Percentiles rank a stretch among this genome's conserved stretches.
These are phyloP conservation scores for Scatophagus argus DNA, from an alignment of 2,113 vertebrate genomes.

Conservation along the genomic window DNA sequence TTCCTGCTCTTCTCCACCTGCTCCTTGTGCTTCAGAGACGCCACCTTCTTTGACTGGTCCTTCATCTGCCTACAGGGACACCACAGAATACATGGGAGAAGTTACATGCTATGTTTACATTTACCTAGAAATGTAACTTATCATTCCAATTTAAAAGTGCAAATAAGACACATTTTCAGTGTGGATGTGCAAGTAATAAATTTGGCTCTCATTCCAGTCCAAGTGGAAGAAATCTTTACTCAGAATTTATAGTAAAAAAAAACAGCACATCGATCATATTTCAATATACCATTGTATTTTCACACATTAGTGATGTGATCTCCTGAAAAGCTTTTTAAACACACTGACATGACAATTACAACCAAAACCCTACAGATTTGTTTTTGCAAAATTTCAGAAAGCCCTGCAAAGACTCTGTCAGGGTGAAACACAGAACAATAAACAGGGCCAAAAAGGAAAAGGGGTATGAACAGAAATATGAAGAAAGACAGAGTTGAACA, in stretches of 20 bases:
- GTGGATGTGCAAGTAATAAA: neutral
- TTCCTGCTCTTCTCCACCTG: slow-evolving; percentile 97
- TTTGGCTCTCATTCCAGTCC: neutral
- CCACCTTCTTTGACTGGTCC: slow-evolving; percentile 96
- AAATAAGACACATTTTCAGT: neutral
- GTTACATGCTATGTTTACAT: neutral
- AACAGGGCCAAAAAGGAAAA: neutral
- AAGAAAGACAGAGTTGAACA: slow-evolving; percentile 4
- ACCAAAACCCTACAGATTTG: neutral
- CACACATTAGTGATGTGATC: neutral
- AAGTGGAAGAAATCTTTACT: neutral
- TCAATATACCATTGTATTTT: neutral
- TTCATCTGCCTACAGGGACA: slow-evolving; percentile 90
- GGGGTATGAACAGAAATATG: neutral
- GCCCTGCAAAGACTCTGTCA: slow-evolving; percentile 13
- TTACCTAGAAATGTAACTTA: neutral
- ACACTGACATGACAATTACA: neutral
- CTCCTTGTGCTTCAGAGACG: slow-evolving; percentile 97
- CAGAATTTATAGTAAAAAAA: neutral
- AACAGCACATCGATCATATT: neutral
- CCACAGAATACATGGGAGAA: slow-evolving; percentile 6
- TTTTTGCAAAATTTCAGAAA: slow-evolving; percentile 3
- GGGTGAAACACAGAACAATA: neutral
- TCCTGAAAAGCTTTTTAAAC: slow-evolving; percentile 16
- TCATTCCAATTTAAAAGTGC: neutral